phyloP scores from a whole-genome alignment of 2,888 invertebrate species.

The Crepidodera aurea region DNA sequence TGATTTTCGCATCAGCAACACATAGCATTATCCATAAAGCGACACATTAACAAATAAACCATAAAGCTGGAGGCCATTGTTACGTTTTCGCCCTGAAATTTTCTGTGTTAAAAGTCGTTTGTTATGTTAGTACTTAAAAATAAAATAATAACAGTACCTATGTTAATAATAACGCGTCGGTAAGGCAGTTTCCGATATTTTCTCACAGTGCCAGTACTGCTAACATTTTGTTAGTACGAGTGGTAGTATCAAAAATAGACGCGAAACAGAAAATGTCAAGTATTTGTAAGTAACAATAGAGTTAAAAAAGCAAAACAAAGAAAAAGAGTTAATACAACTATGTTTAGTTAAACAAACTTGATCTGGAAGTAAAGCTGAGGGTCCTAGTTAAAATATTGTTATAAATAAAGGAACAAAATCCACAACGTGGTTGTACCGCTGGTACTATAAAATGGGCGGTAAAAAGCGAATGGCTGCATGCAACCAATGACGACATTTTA shows the following conservation, averaged over 20 bases:
- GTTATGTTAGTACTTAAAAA: conserved; percentile 4
- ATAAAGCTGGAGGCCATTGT: not conserved
- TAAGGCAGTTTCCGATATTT: conserved; percentile 32
- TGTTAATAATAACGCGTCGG: conserved; percentile 4
- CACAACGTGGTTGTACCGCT: not conserved
- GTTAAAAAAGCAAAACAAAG: too few relatives aligned
- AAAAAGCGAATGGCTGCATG: conserved; percentile 26
- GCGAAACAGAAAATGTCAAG: too few relatives aligned
- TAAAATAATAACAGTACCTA: conserved; percentile 12
- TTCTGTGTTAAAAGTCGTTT: conserved; percentile 1
- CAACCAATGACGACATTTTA: conserved; percentile 29
- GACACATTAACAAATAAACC: not conserved
- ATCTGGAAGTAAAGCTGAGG: too few relatives aligned
- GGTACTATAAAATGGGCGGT: conserved; percentile 8
- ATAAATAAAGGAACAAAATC: too few relatives aligned
- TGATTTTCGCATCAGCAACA: too few relatives aligned
- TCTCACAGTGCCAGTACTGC: conserved; percentile 36
- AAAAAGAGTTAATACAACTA: too few relatives aligned
- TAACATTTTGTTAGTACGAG: not conserved
- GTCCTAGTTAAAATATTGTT: too few relatives aligned
- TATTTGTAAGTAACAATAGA: too few relatives aligned
- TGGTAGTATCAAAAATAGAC: not conserved
- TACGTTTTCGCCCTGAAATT: not conserved
- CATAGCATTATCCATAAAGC: not conserved
- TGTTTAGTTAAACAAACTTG: too few relatives aligned